These are phyloP conservation scores for Pampus argenteus DNA, from an alignment of 2,797 vertebrate genomes.

Conservation along the genomic window DNA sequence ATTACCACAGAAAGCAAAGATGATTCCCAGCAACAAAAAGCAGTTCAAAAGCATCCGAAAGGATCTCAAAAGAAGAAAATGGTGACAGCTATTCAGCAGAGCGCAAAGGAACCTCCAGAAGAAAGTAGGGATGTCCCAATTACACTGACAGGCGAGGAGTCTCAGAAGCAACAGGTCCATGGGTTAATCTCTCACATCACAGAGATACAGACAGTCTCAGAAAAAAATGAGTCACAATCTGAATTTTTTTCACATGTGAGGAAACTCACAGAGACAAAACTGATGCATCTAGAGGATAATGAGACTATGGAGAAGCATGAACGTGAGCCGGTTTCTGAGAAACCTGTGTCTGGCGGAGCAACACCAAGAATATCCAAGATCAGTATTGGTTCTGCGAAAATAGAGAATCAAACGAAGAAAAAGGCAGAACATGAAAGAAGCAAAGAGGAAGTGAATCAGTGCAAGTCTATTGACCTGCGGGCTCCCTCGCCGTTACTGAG, in stretches of 20 bases:
- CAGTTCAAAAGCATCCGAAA: constrained; percentile 74
- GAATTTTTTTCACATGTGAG: constrained; percentile 81
- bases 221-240: constrained; percentile 77
- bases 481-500: constrained; percentile 83
- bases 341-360: constrained; percentile 50
- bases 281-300: constrained; percentile 75
- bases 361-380: constrained; percentile 81
- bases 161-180: constrained; percentile 83
- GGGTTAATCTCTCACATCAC: constrained; percentile 84
- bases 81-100: constrained; percentile 69
- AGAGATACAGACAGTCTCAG: constrained; percentile 81
- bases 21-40: constrained; percentile 66
- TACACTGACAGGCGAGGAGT: constrained; percentile 74
- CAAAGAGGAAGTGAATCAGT: constrained; percentile 75
- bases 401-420: constrained; percentile 75
- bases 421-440: constrained; percentile 64
- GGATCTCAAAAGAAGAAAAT: constrained; percentile 73
- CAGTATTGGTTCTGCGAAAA: constrained; percentile 80
- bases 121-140: constrained; percentile 68
- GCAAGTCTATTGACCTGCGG: constrained; percentile 76
- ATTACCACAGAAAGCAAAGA: constrained; percentile 68
- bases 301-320: constrained; percentile 80
- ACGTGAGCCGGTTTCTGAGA: constrained; percentile 77
- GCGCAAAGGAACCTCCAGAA: constrained; percentile 64
- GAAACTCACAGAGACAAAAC: constrained; percentile 77